These are phyloP conservation scores for Pampusana beccarii DNA, from an alignment of 2,113 vertebrate genomes.

Conservation along the genomic window DNA sequence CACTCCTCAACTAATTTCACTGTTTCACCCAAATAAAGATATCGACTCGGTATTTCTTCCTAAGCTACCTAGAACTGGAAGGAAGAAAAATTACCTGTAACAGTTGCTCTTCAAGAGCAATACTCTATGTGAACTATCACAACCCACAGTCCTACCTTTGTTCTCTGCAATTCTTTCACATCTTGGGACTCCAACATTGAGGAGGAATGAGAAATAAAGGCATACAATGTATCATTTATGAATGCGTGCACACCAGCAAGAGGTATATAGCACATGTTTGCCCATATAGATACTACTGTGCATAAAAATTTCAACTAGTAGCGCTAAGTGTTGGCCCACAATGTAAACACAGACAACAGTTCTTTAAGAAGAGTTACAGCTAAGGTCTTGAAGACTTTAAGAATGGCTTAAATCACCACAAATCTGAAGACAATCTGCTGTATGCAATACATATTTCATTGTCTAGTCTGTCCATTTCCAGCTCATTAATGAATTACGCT, in stretches of 20 bases:
- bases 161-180: neutral
- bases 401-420: neutral
- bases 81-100: neutral
- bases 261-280: neutral
- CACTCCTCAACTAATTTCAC: neutral
- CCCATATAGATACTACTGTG: neutral
- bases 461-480: neutral
- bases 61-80: neutral
- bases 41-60: neutral
- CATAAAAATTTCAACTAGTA: neutral
- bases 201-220: neutral
- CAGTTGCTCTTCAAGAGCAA: neutral
- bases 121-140: neutral
- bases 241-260: neutral
- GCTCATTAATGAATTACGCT: neutral
- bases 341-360: neutral
- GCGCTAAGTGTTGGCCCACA: neutral
- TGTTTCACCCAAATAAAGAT: neutral
- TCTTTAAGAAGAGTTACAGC: neutral
- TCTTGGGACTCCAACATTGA: neutral
- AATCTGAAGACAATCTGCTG: neutral
- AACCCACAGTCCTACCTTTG: neutral
- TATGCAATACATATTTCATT: accelerated
- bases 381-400: neutral
- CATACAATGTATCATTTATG: neutral